Conservation (phyloP, 2,113 vertebrate species). For the Hypanus sabinus region DNA sequence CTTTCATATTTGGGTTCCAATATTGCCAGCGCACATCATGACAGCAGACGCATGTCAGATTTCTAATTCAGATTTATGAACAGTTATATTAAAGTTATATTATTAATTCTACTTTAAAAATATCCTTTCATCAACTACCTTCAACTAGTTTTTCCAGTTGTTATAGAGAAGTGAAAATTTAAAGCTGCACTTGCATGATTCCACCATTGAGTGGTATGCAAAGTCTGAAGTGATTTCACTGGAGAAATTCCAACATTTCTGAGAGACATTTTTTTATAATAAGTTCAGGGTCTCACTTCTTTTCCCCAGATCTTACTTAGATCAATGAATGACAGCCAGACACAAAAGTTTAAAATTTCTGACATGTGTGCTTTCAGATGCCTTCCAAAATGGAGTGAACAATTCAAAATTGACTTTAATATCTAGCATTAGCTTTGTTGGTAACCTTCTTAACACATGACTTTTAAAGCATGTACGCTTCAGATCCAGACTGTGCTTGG, state of each 20-base stretch:
- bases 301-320: background rate
- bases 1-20: too few relatives aligned
- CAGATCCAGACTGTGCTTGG: background rate
- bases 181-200: constrained; percentile 1
- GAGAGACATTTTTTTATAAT: background rate
- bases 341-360: background rate
- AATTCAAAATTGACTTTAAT: background rate
- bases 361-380: background rate
- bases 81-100: background rate
- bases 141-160: background rate
- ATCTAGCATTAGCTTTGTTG: background rate
- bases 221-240: background rate
- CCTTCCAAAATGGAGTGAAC: background rate
- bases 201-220: background rate
- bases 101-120: background rate
- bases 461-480: background rate
- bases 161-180: background rate
- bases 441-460: too few relatives aligned
- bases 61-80: background rate
- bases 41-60: background rate
- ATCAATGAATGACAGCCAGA: background rate
- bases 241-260: background rate
- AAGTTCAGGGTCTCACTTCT: background rate
- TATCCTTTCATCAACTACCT: background rate
- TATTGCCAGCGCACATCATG: too few relatives aligned